phyloP scores from a whole-genome alignment of 2,797 vertebrate genomes.

The Odontamblyopus rebecca region DNA sequence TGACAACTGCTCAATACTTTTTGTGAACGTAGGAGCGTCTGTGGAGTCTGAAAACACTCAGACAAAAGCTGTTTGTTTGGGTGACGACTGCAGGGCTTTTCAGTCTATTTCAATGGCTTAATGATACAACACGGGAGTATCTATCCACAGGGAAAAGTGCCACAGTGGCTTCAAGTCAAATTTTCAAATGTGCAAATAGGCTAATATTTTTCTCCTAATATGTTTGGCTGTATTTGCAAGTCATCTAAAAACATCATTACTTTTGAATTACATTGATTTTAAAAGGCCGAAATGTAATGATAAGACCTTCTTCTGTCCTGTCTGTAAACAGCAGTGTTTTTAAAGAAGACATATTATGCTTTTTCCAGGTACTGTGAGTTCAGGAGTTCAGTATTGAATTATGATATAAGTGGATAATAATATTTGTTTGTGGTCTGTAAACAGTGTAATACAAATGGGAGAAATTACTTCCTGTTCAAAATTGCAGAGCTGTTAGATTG shows the following conservation, averaged over 20 bases:
- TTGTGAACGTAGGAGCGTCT: not conserved
- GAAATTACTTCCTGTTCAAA: too few species aligned
- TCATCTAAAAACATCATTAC: not conserved
- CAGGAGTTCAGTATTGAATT: too few species aligned
- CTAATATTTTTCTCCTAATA: not conserved
- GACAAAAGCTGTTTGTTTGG: not conserved
- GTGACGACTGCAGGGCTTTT: not conserved
- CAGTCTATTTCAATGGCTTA: not conserved
- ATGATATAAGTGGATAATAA: too few species aligned
- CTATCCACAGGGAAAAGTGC: not conserved
- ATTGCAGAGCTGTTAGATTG: too few species aligned
- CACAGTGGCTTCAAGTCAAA: not conserved
- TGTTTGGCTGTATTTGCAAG: not conserved
- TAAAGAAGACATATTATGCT: too few species aligned
- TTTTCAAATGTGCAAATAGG: not conserved
- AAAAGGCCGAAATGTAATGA: not conserved
- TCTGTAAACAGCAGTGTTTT: too few species aligned
- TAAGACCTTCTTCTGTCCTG: too few species aligned
- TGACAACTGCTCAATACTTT: conserved; percentile 4
- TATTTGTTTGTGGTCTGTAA: too few species aligned
- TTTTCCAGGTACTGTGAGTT: too few species aligned
- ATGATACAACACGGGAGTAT: not conserved
- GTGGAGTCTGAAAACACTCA: not conserved
- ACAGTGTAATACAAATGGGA: too few species aligned
- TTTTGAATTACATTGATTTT: not conserved